Evolutionary conservation across 2,113 vertebrate species (phyloP), one percentile per base, ranked within the genome.

Genomic region (Clarias gariepinus): DNA sequence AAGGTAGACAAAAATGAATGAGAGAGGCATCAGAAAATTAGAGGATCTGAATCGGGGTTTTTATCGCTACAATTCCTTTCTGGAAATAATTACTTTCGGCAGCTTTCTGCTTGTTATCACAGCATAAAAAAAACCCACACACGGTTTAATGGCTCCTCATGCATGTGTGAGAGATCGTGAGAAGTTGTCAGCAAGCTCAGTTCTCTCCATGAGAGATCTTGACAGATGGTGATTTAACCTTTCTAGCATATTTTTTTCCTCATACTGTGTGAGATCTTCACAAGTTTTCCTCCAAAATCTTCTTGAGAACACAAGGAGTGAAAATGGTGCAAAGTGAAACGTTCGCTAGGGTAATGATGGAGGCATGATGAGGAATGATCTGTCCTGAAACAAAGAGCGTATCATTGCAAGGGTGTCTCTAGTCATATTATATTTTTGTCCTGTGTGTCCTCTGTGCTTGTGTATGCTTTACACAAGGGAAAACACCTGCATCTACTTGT

Each of bases 11-110:
- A 68, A 68, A 71, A n/a, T 9, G 30, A 60, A 69, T 57, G 82
- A 73, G 28, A 71, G 52, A 23, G 21, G 66, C 19, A 73, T 69
- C 9, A 33, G 21, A 58, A 74, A 47, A 63, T 60, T 74, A 76
- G 69, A 74, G 82, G 86, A 64, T 86, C 64, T 84, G 81, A 81
- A 81, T 85, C 86, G 64, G 52, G 81, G 87, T 88, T 83, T 36
- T 83, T 87, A 85, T 74, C 85, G 88, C 87, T 83, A 71, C 36
- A 87, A 88, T 83, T 90, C 71, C 77, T 52, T 77, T 84, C 81
- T 55, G 88, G 86, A n/a, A 66, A 58, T 87, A 86, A 88, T 84
- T 88, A 77, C 85, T 86, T 89, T 84, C 87, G 86, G 81, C 90
- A 89, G 87, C 81, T 77, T 78, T 86, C 58, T 81, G 80, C 55